Conservation (phyloP, 37 sponge, comb jelly and placozoan genomes). For the Petrosia ficiformis region DNA sequence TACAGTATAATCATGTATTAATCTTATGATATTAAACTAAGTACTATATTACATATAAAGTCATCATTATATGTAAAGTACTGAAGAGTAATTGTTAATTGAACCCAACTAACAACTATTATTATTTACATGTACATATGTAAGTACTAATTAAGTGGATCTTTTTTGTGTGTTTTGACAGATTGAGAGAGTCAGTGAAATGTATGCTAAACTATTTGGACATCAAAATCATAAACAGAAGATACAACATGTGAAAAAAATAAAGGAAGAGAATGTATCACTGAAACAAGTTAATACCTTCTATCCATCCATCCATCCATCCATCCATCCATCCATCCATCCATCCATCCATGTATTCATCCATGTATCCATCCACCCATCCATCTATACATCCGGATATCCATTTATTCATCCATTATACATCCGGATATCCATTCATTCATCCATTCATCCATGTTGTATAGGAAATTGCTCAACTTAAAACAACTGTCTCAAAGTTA, state of each 20-base stretch:
- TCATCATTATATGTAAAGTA: too few species aligned
- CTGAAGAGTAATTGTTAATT: too few species aligned
- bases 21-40: too few species aligned
- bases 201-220: conserved; percentile 65
- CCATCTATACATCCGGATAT: background rate
- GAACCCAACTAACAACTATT: background rate
- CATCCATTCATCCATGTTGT: background rate
- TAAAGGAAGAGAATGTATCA: conserved; percentile 60
- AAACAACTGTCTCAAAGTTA: conserved; percentile 11
- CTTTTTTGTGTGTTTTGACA: background rate
- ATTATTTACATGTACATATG: too few species aligned
- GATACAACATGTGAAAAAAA: conserved; percentile 69
- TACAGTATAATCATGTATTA: too few species aligned
- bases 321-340: background rate
- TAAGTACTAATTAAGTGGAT: background rate
- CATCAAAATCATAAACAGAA: conserved; percentile 79
- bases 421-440: background rate
- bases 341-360: background rate
- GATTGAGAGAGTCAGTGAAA: conserved; percentile 38
- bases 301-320: background rate
- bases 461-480: conserved; percentile 25
- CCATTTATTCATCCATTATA: background rate
- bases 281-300: conserved; percentile 42
- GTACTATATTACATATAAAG: too few species aligned
- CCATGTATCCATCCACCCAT: background rate